phyloP scores from a whole-genome alignment of 2,113 vertebrate genomes.

The Anseranas semipalmata region DNA sequence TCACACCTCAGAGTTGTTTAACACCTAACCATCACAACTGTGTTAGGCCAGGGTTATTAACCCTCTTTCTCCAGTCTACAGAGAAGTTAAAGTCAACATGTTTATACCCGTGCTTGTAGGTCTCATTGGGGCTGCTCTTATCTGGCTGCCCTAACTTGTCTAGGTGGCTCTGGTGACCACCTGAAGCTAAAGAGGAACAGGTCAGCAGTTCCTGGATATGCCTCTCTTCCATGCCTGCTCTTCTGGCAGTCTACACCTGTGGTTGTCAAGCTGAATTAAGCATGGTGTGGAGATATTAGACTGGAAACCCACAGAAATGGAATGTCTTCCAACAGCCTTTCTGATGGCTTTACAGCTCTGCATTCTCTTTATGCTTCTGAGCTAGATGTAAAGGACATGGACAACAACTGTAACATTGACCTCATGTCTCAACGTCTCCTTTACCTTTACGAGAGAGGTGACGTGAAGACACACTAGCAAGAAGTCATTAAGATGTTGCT shows the following conservation, averaged over 20 bases:
- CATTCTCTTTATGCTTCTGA: neutral
- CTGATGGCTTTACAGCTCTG: neutral
- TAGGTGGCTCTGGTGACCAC: rapidly evolving
- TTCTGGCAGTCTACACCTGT: neutral
- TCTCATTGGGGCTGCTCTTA: neutral
- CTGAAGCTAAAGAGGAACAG: neutral
- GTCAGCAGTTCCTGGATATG: neutral
- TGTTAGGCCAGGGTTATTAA: neutral
- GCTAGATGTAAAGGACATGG: neutral
- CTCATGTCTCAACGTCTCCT: neutral
- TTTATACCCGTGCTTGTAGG: neutral
- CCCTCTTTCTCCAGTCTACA: neutral
- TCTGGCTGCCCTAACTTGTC: neutral
- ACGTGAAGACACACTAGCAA: neutral
- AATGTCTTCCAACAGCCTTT: neutral
- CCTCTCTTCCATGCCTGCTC: neutral
- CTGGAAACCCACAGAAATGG: neutral
- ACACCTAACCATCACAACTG: neutral
- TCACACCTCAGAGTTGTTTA: neutral
- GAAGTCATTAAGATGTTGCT: neutral
- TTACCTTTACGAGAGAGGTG: neutral
- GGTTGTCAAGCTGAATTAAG: neutral
- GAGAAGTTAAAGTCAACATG: neutral
- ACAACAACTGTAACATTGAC: neutral
- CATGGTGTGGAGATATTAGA: neutral